Conservation (phyloP, 2,797 vertebrate genomes). For the Potorous gilbertii region DNA sequence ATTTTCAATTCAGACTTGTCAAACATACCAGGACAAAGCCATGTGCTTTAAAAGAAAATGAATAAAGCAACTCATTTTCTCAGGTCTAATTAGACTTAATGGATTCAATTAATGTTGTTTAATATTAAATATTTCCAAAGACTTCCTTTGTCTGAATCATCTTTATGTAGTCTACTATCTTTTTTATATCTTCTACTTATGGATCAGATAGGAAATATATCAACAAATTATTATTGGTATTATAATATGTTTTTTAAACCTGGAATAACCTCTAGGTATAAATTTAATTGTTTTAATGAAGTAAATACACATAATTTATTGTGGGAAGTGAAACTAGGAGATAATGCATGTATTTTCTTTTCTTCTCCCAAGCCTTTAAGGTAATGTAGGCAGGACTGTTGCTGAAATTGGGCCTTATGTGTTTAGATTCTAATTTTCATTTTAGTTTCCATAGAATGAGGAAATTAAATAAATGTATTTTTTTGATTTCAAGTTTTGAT, state of each 20-base stretch:
- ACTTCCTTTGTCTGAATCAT: conserved; percentile 27
- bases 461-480: conserved; percentile 47
- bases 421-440: conserved; percentile 54
- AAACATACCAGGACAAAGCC: neutral
- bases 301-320: neutral
- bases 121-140: conserved; percentile 42
- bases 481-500: conserved; percentile 69
- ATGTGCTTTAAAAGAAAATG: conserved; percentile 38
- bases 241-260: conserved; percentile 53
- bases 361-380: neutral
- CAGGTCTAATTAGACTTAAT: conserved; percentile 27
- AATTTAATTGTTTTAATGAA: conserved; percentile 27
- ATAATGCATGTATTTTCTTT: neutral
- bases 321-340: neutral
- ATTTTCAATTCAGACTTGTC: neutral
- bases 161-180: conserved; percentile 47
- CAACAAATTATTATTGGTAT: conserved; percentile 50
- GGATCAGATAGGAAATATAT: conserved; percentile 54
- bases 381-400: conserved; percentile 29
- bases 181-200: neutral
- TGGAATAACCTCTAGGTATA: neutral
- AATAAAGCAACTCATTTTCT: conserved; percentile 47
- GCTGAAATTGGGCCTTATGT: conserved; percentile 18
- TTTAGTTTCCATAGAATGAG: conserved; percentile 61
- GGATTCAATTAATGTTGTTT: conserved; percentile 47